Base-by-base conservation (phyloP, 1,140 invertebrate genomes). In the Eriocheir sinensis region DNA sequence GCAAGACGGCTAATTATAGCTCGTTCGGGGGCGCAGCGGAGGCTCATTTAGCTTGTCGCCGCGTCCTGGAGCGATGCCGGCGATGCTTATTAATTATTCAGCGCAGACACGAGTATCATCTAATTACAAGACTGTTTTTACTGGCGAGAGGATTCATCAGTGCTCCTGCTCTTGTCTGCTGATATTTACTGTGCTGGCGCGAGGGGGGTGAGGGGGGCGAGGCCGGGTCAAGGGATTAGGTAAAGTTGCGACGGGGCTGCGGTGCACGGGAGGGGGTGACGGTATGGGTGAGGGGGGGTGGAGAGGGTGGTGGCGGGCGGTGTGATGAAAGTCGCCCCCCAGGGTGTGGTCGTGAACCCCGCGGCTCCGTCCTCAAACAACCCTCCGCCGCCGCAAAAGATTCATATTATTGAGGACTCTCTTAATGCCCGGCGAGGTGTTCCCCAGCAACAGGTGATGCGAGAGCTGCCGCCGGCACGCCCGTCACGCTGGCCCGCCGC, bases 281-380 rank as follows among this genome's bases (percentile, higher is more conserved):
- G 41, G 48, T 34, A 3, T 1, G 44, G 32, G 48, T 27, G 3
- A 3, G 0, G n/a, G 30, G 21, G 34, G 53, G 44, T 3, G n/a
- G 9, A n/a, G 53, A 34, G 48, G 89, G 44, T 30, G n/a, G 3
- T 6, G 81, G 41, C 2, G 79, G 79, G 91, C 91, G 91, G 92
- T 93, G 81, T 38, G 83, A 93, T 93, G 44, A 93, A 93, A 93
- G 92, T 81, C 83, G 48, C 92, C 92, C 92, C 92, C 92, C 83
- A 93, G 44, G 86, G 92, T 32, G 92, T 93, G 83, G 83, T 86
- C 81, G 81, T 93, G 92, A 34, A 81, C 81, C 48, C 92, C 92
- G 48, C 27, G 81, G 92, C 30, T 86, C 41, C 41, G 41, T 88
- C 81, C 83, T 86, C 38, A 85, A 44, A 53, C 86, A 93, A 48